Evolutionary conservation across 2,797 vertebrate genomes (phyloP), one percentile per base, ranked within the genome.

Genomic region (Echeneis naucrates): DNA sequence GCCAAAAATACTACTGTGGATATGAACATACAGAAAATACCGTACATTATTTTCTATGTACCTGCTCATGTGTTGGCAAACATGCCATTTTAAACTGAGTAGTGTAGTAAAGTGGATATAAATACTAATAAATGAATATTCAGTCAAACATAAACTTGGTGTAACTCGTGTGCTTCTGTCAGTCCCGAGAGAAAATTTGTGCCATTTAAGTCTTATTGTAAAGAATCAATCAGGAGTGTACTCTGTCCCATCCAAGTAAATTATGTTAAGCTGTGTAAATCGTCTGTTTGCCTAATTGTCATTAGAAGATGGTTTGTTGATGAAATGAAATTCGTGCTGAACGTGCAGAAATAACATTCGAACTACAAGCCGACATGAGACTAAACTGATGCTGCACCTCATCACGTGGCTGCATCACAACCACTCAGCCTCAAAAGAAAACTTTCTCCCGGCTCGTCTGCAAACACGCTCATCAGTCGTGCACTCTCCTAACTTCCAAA

Each of bases 361-460:
- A 56, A 64, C 21, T 35, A 13, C 11, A 33, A 26, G 58, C 16
- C 45, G 48, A 52, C 26, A 64, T 10, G 57, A 75, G 26, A 48
- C 13, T n/a, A 32, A 72, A 56, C 52, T 19, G 47, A 71, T 27
- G 55, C 52, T 32, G 0, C 1, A 9, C 38, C 48, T 55, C 50
- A 44, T 82, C 84, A 77, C 35, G 50, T 75, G 70, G 54, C 64
- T 35, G 78, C 76, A 52, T 90, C 87, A 80, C 83, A 84, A 88
- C 72, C 5, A 1, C 73, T 91, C 82, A 81, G 77, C 13, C 83
- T 90, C 87, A 83, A 87, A 76, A 37, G 56, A 68, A 83, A 91
- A 89, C 51, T 87, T 85, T 77, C 11, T 71, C 64, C 50, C 64
- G 79, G 75, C 73, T 82, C 45, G 44, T 86, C 83, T 78, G 68